Percentiles rank a stretch among this genome's conserved stretches.
Evolutionary conservation across 2,797 vertebrate genomes (phyloP).

Genomic region (Halcyon leucocephala): DNA sequence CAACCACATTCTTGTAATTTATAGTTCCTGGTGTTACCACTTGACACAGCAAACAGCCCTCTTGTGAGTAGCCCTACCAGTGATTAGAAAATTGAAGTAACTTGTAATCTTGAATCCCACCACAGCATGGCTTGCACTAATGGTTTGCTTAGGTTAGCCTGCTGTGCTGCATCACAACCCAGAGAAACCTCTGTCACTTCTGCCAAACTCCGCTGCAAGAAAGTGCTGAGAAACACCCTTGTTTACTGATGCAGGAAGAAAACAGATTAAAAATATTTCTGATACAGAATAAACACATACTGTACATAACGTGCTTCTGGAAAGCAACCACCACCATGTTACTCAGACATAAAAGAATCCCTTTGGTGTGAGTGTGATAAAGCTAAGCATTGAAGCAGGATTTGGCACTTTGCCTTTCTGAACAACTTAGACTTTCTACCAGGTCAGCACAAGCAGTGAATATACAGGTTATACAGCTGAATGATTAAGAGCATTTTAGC

Average conservation of each 20-base stretch:
- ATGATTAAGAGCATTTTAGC: not conserved
- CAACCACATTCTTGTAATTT: conserved; percentile 30
- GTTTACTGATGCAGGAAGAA: not conserved
- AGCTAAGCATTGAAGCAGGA: not conserved
- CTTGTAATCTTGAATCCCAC: conserved; percentile 52
- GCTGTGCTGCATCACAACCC: not conserved
- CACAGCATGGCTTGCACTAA: not conserved
- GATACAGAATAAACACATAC: not conserved
- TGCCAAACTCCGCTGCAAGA: not conserved
- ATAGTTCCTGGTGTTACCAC: not conserved
- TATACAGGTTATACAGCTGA: not conserved
- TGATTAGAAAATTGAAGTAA: conserved; percentile 56
- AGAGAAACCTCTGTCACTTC: not conserved
- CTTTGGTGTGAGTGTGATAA: not conserved
- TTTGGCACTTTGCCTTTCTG: not conserved
- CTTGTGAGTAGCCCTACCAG: conserved; percentile 27
- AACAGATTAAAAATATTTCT: not conserved
- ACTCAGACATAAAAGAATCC: not conserved
- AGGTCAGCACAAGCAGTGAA: not conserved
- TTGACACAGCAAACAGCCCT: not conserved
- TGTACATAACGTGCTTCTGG: not conserved
- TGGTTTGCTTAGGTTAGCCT: conserved; percentile 14
- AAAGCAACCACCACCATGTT: not conserved
- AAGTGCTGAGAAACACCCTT: not conserved
- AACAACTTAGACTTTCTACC: not conserved